A percentile compares a stretch with the other conserved stretches of the same genome.
phyloP scores from a whole-genome alignment of 2,888 invertebrate species.

The Euphydryas editha region DNA sequence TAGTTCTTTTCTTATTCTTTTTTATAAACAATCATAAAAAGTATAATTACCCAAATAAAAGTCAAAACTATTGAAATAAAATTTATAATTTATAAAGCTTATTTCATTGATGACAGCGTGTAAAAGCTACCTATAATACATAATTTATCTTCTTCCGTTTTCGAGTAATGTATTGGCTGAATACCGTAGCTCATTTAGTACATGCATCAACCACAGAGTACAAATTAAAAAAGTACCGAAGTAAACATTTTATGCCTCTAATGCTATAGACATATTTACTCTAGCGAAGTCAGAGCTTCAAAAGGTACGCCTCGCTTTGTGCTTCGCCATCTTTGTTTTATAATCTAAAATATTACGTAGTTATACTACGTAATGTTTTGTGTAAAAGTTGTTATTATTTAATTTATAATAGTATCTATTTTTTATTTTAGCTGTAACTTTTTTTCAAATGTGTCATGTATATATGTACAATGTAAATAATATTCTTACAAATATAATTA shows the following conservation, averaged over 20 bases:
- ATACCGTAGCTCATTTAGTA: constrained; percentile 14
- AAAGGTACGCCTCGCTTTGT: constrained; percentile 27
- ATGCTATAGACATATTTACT: constrained; percentile 26
- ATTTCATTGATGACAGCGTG: not conserved
- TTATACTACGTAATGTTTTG: constrained; percentile 16
- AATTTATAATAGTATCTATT: constrained; percentile 11
- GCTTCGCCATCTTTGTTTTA: constrained; percentile 25
- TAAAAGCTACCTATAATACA: not conserved
- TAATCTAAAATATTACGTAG: constrained; percentile 28
- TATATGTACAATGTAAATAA: no score
- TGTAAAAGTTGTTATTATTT: constrained; percentile 8
- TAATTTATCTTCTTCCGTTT: not conserved
- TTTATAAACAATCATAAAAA: no score
- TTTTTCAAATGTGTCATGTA: not conserved
- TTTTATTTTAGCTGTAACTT: not conserved
- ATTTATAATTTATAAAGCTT: not conserved
- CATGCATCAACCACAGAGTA: constrained; percentile 9
- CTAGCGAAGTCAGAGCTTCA: constrained; percentile 24
- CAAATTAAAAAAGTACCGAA: constrained; percentile 22
- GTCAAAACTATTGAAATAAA: not conserved
- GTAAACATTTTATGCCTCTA: constrained; percentile 28
- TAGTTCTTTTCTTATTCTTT: no score
- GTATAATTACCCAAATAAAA: no score
- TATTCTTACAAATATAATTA: no score
- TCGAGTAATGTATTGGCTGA: constrained; percentile 6